These are phyloP conservation scores for Sinodicranocentrus sp. DNA, from an alignment of 2,888 invertebrate species.

Conservation along the genomic window DNA sequence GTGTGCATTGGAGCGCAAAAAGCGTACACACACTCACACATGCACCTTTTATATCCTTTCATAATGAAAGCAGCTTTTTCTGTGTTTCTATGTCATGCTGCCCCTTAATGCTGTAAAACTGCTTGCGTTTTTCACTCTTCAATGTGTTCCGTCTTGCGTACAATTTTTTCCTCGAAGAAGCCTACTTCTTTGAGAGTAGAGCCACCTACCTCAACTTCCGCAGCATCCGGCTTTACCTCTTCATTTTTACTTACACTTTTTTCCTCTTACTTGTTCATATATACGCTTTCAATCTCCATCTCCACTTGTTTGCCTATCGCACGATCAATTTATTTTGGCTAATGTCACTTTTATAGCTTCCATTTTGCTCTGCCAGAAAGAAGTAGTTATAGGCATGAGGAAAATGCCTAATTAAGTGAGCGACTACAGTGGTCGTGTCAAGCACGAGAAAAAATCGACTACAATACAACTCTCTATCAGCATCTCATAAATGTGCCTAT, in stretches of 20 bases:
- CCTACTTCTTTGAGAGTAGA: constrained; percentile 9
- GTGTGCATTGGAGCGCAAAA: background rate
- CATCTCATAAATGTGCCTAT: no score
- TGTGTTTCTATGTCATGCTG: constrained; percentile 68
- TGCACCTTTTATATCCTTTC: constrained; percentile 8
- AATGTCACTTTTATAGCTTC: no score
- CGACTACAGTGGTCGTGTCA: constrained; percentile 49
- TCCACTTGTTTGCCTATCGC: background rate
- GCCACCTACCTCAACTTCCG: constrained; percentile 55
- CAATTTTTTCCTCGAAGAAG: constrained; percentile 9
- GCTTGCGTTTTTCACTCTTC: constrained; percentile 24
- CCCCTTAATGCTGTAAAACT: background rate
- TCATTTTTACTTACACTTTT: constrained; percentile 44
- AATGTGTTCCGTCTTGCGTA: background rate
- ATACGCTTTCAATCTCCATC: constrained; percentile 22
- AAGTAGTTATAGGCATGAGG: background rate
- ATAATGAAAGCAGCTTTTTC: constrained; percentile 66
- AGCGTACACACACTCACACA: background rate
- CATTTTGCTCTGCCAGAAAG: background rate
- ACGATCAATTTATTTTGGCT: no score
- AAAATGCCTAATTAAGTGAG: constrained; percentile 23
- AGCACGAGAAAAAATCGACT: constrained; percentile 50
- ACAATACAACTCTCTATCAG: no score
- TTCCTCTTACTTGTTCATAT: constrained; percentile 1
- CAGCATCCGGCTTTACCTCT: constrained; percentile 61